Conservation (phyloP, 2,113 vertebrate species). For the Rostratula benghalensis region DNA sequence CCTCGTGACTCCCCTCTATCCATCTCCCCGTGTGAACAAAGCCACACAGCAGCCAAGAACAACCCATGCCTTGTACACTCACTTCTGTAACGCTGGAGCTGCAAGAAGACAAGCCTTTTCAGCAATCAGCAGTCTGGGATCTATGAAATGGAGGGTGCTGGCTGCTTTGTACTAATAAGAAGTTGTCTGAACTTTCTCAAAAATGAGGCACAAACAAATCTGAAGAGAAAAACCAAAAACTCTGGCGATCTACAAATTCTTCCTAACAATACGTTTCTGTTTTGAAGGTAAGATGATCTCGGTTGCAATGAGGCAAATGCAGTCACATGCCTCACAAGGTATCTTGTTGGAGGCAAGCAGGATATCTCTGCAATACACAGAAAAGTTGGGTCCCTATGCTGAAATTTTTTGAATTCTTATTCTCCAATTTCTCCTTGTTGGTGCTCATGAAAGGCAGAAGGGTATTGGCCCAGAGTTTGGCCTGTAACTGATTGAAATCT, state of each 20-base stretch:
- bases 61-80: not conserved
- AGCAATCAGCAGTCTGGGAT: not conserved
- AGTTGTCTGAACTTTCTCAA: not conserved
- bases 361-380: not conserved
- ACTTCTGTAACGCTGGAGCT: not conserved
- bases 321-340: not conserved
- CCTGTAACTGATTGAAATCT: constrained; percentile 32
- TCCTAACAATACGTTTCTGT: not conserved
- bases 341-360: not conserved
- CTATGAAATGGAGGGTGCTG: not conserved
- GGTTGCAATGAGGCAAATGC: not conserved
- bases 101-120: not conserved
- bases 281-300: not conserved
- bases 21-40: not conserved
- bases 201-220: not conserved
- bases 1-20: not conserved
- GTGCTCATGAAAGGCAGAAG: not conserved
- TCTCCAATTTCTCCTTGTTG: not conserved
- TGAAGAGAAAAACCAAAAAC: not conserved
- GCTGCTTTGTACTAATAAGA: not conserved
- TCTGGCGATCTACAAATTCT: not conserved
- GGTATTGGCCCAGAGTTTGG: not conserved
- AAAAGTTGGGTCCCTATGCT: not conserved
- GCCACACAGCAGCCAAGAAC: not conserved
- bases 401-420: not conserved